Base-by-base conservation (phyloP, 2,797 vertebrate genomes). In the Psittacula echo region DNA sequence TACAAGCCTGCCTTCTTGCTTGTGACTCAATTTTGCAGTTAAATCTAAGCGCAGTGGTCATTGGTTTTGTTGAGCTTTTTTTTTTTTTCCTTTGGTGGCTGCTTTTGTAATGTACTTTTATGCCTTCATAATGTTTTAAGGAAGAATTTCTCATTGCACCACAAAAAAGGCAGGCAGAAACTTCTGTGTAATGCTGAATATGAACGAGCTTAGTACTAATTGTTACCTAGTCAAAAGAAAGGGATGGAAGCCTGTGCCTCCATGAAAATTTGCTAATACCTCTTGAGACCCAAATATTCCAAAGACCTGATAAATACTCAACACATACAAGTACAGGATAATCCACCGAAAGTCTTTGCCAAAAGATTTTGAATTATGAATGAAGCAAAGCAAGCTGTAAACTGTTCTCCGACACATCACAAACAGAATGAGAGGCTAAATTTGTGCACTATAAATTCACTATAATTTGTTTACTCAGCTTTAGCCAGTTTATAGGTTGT, bases 381-480 rank as follows among this genome's bases (percentile, higher is more conserved):
- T 89, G 66, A 94, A 85, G 79, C n/a, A 93, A 93, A 95, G 71
- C 66, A 92, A 93, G 72, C 62, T 76, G 68, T 95, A 92, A 95
- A 90, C 79, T 85, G 75, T 77, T 93, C 86, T 56, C 89, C 3
- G 8, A 51, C 62, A 76, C 50, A 87, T 93, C 87, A 85, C 85
- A 76, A 85, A 71, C 65, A 92, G 77, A 95, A 90, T 5, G 34
- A 82, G 77, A 91, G 44, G 77, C 87, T 93, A 90, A 83, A 93
- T 95, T 96, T 78, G 89, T 67, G 62, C 50, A 20, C 87, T 91
- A 44, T 94, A 95, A 95, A 94, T 94, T 93, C 91, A 87, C 76
- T 77, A 26, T 75, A 76, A 93, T 96, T 95, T 95, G 86, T 94
- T 96, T 96, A 90, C 85, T 93, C 48, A 21, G 88, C 90, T 89